phyloP scores from a whole-genome alignment of 2,797 vertebrate species.

The Takifugu rubripes region DNA sequence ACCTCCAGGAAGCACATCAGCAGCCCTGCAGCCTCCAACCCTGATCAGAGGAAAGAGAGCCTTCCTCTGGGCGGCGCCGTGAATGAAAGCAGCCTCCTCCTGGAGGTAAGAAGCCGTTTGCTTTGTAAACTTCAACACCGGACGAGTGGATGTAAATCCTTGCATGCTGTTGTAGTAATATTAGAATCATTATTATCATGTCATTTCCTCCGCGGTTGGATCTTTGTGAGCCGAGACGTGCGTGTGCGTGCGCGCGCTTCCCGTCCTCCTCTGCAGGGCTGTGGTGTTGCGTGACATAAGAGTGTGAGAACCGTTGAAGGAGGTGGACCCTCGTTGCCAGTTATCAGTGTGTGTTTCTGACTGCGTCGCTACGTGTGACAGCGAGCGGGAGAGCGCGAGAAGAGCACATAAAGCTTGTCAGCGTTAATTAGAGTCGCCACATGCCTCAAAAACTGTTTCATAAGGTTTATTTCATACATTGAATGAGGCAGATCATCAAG shows the following conservation, averaged over 20 bases:
- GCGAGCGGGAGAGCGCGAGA: constrained; percentile 50
- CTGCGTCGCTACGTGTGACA: constrained; percentile 46
- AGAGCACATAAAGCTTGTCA: constrained; percentile 46
- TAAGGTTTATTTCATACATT: neutral
- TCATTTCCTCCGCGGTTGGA: neutral
- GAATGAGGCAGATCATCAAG: neutral
- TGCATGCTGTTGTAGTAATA: neutral
- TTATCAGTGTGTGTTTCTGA: constrained; percentile 30
- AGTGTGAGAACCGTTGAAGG: constrained; percentile 54
- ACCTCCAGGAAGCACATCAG: constrained; percentile 58
- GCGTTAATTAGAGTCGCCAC: constrained; percentile 28
- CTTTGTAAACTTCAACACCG: neutral
- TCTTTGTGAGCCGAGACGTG: neutral
- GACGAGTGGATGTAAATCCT: neutral
- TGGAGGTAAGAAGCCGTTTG: constrained; percentile 67
- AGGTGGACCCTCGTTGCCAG: constrained; percentile 27
- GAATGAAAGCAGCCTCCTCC: constrained; percentile 72
- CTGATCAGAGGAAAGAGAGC: constrained; percentile 68
- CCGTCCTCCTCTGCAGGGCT: constrained; percentile 43
- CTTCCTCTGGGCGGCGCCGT: constrained; percentile 24
- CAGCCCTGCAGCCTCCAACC: constrained; percentile 55
- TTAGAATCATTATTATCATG: neutral
- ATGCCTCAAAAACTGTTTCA: neutral
- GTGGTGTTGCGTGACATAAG: constrained; percentile 55
- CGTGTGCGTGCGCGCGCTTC: constrained; percentile 37